phyloP scores from a whole-genome alignment of 2,888 invertebrate species.

The Hypomecis punctinalis region DNA sequence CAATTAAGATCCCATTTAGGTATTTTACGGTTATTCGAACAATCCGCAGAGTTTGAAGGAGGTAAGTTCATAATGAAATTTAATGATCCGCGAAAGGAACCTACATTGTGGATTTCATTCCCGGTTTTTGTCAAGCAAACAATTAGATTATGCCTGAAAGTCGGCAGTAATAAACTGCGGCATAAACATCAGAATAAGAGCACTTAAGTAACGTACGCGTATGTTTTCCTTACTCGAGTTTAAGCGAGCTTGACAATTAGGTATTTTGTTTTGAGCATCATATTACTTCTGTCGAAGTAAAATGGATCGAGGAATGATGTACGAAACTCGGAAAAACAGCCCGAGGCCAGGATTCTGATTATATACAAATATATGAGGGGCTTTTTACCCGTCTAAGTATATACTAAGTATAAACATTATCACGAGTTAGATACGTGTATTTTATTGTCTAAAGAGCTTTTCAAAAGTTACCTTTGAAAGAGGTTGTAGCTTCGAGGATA shows the following conservation, averaged over 20 bases:
- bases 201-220: slow-evolving; percentile 13
- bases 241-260: slow-evolving; percentile 28
- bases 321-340: slow-evolving; percentile 28
- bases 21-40: slow-evolving; percentile 65
- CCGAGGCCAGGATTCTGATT: slow-evolving; percentile 33
- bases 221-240: slow-evolving; percentile 8
- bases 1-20: slow-evolving; percentile 66
- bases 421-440: slow-evolving; percentile 13
- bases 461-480: background rate
- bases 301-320: slow-evolving; percentile 29
- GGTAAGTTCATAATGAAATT: slow-evolving; percentile 62
- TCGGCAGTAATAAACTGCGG: slow-evolving; percentile 22
- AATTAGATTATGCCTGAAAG: slow-evolving; percentile 23
- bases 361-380: slow-evolving; percentile 28
- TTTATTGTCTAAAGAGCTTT: slow-evolving; percentile 17
- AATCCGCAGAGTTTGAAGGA: slow-evolving; percentile 62
- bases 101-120: slow-evolving; percentile 45
- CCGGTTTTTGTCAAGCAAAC: slow-evolving; percentile 33
- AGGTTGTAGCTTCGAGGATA: background rate
- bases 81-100: slow-evolving; percentile 60
- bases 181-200: slow-evolving; percentile 21
- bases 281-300: slow-evolving; percentile 30
- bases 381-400: slow-evolving; percentile 22
- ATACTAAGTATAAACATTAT: slow-evolving; percentile 3
- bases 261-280: slow-evolving; percentile 26